Evolutionary conservation across 2,888 invertebrate species (phyloP), one percentile per base, ranked within the genome.

Genomic region (Pristionchus japonicus): DNA sequence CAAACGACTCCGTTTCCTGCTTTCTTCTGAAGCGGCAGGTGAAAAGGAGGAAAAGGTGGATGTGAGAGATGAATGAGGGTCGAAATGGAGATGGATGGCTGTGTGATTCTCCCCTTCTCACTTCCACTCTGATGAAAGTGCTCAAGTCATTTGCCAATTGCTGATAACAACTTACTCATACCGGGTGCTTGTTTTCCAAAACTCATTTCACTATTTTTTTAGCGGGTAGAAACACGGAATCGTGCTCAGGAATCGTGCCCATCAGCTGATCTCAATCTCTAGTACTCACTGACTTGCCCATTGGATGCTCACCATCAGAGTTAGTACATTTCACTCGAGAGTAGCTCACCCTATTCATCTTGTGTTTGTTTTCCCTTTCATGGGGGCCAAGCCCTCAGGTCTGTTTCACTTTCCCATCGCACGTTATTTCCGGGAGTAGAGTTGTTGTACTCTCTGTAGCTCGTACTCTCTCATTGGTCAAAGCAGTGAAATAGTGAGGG

Each of bases 71-170:
- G 17, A 77, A 43, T n/a, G 77, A 77, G 77, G 77, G 77, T 31
- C 34, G 77, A 77, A 77, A 77, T 77, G 77, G 77, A 77, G 77
- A 77, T 77, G 77, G 77, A 77, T 77, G 34, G 77, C 77, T 43
- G 77, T 77, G 77, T 77, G 77, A 77, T 77, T 13, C 43, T 77
- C 77, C 43, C 17, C 77, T 47, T 43, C 77, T 40, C 40, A 67
- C 34, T 67, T 34, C 9, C 15, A 31, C 31, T 34, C 67, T 34
- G 67, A 67, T 17, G 67, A 34, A 67, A 67, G 34, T 34, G 31
- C 67, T 67, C 67, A 31, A 20, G 11, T 15, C 13, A 34, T 67
- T 31, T 67, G 34, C 20, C 34, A 31, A 67, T 31, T 27, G 31
- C 67, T 34, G 34, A 34, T 67, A 34, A 67, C 17, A 17, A 3